phyloP scores from a whole-genome alignment of 1,140 invertebrate genomes.

The Drosophila nikananu region DNA sequence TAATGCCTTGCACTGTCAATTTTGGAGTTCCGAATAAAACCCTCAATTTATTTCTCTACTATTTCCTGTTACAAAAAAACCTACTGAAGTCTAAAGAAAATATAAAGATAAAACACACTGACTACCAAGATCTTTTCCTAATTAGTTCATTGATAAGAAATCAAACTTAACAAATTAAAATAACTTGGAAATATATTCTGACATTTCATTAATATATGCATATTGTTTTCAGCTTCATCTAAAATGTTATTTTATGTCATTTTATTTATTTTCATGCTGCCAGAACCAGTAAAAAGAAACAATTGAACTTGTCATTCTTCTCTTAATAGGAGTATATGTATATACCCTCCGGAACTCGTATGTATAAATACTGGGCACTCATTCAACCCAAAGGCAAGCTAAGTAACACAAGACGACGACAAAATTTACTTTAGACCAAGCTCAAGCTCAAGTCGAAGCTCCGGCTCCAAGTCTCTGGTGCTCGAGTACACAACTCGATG shows the following conservation, averaged over 20 bases:
- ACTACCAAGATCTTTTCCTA: background rate
- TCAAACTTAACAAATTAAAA: no score
- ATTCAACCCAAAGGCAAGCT: constrained; percentile 24
- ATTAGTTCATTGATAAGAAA: background rate
- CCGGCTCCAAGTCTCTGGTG: constrained; percentile 15
- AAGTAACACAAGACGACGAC: constrained; percentile 47
- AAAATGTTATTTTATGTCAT: no score
- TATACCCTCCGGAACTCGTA: constrained; percentile 1
- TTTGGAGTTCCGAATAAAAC: background rate
- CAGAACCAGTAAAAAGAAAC: background rate
- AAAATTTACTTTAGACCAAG: constrained; percentile 56
- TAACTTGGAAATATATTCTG: no score
- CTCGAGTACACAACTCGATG: constrained; percentile 44
- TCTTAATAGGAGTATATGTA: background rate
- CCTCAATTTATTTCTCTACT: background rate
- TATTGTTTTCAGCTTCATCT: no score
- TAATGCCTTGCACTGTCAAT: background rate
- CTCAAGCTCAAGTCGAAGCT: constrained; percentile 43
- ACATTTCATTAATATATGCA: no score
- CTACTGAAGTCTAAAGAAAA: background rate
- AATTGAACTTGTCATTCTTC: background rate
- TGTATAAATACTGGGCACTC: constrained; percentile 10
- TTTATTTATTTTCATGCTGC: background rate
- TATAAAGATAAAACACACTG: background rate
- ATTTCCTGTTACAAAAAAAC: background rate